Evolutionary conservation across 2,888 invertebrate species (phyloP), one percentile per base, ranked within the genome.

Genomic region (Ariolimax columbianus): DNA sequence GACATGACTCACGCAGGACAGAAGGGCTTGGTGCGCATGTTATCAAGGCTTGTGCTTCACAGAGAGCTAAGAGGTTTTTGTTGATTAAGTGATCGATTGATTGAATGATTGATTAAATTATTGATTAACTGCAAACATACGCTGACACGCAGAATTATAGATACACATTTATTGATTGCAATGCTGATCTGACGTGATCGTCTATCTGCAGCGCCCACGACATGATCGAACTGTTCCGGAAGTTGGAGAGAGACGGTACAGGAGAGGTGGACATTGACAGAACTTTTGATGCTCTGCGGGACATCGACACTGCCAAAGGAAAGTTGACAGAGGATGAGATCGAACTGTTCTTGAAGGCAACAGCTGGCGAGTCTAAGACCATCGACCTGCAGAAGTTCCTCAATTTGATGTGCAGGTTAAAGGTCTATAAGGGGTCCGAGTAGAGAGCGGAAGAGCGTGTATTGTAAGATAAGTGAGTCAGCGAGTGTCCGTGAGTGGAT

Each of bases 361-460:
- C 90, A 0, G 90, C 91, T 30, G 89, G 91, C 0, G 88, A 88
- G 23, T 91, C 91, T 30, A 90, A 90, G 79, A 86, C 82, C 40
- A 91, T 93, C 36, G 92, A 93, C 85, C 83, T 91, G 51, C 90
- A 89, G 40, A 90, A 91, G 77, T 93, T 93, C 85, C 91, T 91
- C 43, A 90, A 91, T 87, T 86, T 93, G 33, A 87, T 93, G 43
- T 89, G 90, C 55, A 86, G 92, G 55, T 87, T 93, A 23, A 91
- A 90, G 84, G 82, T 92, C 66, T 90, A 83, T 78, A 84, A 79
- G 38, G 84, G 84, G 14, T 23, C 51, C 40, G 72, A 84, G 59
- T 78, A 77, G 23, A 51, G 36, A 23, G 40, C 23, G 26, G 40
- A 33, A 36, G 63, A 14, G 63, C 14, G n/a, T 26, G 7, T 63